A percentile compares a stretch with the other conserved stretches of the same genome.
Conservation (phyloP, 2,113 vertebrate species). For the Phasianus colchicus region DNA sequence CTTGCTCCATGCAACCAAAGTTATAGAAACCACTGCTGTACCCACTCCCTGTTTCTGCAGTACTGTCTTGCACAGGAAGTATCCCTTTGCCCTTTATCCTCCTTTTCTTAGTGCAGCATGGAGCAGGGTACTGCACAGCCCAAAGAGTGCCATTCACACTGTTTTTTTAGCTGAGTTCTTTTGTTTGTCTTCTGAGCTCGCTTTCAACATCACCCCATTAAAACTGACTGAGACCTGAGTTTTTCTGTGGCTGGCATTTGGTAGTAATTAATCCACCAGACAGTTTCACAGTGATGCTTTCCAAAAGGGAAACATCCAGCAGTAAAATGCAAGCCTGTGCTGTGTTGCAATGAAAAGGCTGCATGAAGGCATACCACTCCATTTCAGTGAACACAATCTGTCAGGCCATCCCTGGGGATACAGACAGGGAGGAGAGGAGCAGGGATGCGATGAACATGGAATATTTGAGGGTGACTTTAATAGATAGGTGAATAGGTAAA, state of each 20-base stretch:
- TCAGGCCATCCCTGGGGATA: not conserved
- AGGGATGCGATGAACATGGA: not conserved
- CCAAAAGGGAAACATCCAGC: conserved; percentile 28
- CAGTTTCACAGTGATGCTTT: not conserved
- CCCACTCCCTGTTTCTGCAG: not conserved
- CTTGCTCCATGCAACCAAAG: not conserved
- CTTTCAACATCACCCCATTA: conserved; percentile 57
- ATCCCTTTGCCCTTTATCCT: not conserved
- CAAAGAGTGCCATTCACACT: conserved; percentile 16
- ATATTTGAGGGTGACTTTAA: not conserved
- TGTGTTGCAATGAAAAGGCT: not conserved
- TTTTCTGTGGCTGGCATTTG: conserved; percentile 26
- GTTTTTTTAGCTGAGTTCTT: conserved; percentile 48
- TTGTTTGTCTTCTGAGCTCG: conserved; percentile 24
- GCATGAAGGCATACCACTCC: not conserved
- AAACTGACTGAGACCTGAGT: conserved; percentile 20
- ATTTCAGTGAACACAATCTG: not conserved
- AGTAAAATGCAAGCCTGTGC: conserved; percentile 34
- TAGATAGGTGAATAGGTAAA: not conserved
- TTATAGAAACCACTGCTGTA: not conserved
- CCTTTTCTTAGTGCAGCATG: not conserved
- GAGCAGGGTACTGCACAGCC: not conserved
- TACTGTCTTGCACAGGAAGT: not conserved
- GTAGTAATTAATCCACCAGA: conserved; percentile 46
- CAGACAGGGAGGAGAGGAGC: not conserved